phyloP scores from a whole-genome alignment of 2,113 vertebrate species.

The Lutjanus erythropterus region DNA sequence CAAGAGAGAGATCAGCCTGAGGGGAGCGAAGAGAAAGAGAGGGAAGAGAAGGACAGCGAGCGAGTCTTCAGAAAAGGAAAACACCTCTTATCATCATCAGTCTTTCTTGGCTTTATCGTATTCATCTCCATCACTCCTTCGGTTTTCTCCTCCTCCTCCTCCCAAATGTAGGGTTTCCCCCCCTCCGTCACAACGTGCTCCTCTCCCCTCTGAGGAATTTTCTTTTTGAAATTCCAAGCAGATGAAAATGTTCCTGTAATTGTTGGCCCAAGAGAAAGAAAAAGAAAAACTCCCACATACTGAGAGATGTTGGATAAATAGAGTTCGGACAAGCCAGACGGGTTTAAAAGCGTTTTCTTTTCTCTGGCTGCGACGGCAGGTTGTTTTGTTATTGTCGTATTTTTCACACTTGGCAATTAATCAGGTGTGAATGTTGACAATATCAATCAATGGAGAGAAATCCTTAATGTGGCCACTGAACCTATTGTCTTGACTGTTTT shows the following conservation, averaged over 20 bases:
- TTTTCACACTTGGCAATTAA: slow-evolving; percentile 58
- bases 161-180: background rate
- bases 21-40: slow-evolving; percentile 49
- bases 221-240: slow-evolving; percentile 58
- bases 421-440: slow-evolving; percentile 40
- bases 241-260: slow-evolving; percentile 79
- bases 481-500: background rate
- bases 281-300: slow-evolving; percentile 77
- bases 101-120: slow-evolving; percentile 34
- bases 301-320: slow-evolving; percentile 71
- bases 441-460: slow-evolving; percentile 29
- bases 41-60: slow-evolving; percentile 48
- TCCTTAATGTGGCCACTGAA: background rate
- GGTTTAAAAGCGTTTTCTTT: slow-evolving; percentile 50
- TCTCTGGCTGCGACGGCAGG: background rate
- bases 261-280: slow-evolving; percentile 66
- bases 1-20: slow-evolving; percentile 56
- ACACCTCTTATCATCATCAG: slow-evolving; percentile 37
- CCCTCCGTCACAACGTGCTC: background rate
- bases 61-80: slow-evolving; percentile 52
- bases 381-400: slow-evolving; percentile 44
- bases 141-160: slow-evolving; percentile 23
- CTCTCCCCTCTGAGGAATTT: slow-evolving; percentile 5
- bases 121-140: slow-evolving; percentile 65
- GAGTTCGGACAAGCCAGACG: slow-evolving; percentile 57